phyloP scores from a whole-genome alignment of 2,113 vertebrate species.

The Saccopteryx bilineata region DNA sequence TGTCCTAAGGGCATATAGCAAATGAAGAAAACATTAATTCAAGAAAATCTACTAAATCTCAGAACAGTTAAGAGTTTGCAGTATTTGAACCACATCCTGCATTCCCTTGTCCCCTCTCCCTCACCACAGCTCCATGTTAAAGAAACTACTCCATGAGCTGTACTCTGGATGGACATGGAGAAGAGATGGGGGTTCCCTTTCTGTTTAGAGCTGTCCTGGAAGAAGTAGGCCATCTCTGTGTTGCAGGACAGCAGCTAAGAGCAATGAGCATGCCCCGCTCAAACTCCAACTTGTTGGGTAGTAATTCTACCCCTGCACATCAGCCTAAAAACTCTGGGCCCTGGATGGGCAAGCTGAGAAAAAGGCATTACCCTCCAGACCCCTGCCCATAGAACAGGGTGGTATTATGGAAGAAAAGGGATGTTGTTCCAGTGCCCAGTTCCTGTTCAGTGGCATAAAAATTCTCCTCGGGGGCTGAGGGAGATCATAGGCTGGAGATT shows the following conservation, averaged over 20 bases:
- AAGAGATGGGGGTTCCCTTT: background rate
- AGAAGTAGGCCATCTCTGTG: background rate
- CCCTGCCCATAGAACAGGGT: background rate
- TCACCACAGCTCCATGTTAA: background rate
- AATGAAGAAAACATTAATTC: conserved; percentile 54
- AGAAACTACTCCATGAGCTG: background rate
- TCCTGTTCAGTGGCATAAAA: conserved; percentile 2
- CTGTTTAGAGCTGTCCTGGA: background rate
- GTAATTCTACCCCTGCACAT: background rate
- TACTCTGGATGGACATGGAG: background rate
- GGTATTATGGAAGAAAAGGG: background rate
- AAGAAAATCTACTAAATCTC: conserved; percentile 25
- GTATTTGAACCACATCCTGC: background rate
- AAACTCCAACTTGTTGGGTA: background rate
- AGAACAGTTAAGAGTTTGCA: background rate
- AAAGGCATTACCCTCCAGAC: background rate
- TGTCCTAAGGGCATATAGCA: background rate
- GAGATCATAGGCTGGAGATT: background rate
- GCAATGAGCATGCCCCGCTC: background rate
- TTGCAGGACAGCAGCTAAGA: background rate
- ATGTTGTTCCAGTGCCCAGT: background rate
- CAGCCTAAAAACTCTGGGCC: background rate
- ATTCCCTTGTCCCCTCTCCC: background rate
- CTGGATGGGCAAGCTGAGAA: background rate
- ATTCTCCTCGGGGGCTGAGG: background rate